Conservation (phyloP, 1,140 invertebrate species). For the Drosophila insularis region DNA sequence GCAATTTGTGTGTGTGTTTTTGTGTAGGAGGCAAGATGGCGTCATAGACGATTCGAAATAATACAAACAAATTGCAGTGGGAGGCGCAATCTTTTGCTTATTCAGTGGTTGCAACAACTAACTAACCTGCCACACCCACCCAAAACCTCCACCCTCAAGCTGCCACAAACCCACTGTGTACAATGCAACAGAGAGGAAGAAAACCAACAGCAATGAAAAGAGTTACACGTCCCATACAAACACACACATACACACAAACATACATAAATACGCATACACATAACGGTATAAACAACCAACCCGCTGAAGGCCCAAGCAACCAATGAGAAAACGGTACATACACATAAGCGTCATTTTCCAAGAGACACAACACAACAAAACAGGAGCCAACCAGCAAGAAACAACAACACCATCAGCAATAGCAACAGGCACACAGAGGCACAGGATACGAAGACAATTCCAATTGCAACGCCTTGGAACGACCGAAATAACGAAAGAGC, state of each 20-base stretch:
- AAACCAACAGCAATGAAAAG: constrained; percentile 23
- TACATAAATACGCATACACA: constrained; percentile 36
- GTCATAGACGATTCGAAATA: constrained; percentile 34
- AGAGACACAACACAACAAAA: constrained; percentile 79
- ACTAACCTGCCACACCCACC: constrained; percentile 63
- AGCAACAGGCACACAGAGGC: constrained; percentile 37
- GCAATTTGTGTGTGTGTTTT: constrained; percentile 32
- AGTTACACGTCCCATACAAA: constrained; percentile 35
- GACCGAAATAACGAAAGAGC: constrained; percentile 40
- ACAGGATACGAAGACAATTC: constrained; percentile 65
- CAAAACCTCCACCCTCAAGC: not conserved
- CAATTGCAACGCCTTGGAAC: constrained; percentile 75
- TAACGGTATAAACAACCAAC: constrained; percentile 67
- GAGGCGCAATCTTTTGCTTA: constrained; percentile 55
- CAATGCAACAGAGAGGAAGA: constrained; percentile 18
- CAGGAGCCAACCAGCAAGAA: constrained; percentile 77
- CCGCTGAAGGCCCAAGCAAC: constrained; percentile 59
- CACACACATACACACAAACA: constrained; percentile 20
- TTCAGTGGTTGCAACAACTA: constrained; percentile 71
- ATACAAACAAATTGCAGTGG: constrained; percentile 61
- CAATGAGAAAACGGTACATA: constrained; percentile 62
- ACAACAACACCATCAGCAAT: constrained; percentile 55
- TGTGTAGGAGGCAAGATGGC: constrained; percentile 57
- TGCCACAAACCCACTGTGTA: not conserved
- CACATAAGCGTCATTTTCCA: constrained; percentile 74